These are phyloP conservation scores for Aulostomus chinensis DNA, from an alignment of 2,797 vertebrate species.

Conservation along the genomic window DNA sequence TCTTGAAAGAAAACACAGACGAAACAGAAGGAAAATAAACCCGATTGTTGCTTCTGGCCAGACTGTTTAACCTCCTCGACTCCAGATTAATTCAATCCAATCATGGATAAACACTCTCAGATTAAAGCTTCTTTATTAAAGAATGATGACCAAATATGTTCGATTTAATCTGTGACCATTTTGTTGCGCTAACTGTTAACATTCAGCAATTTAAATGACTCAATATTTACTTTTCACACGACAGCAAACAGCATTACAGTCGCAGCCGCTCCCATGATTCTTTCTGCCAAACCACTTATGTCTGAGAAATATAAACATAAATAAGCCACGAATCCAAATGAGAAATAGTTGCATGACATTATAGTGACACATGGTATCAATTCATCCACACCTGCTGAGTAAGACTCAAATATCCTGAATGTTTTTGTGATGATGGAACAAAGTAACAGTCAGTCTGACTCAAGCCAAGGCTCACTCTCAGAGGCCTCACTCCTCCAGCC, in stretches of 20 bases:
- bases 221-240: too few relatives aligned
- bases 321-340: too few relatives aligned
- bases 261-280: not conserved
- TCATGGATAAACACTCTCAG: too few relatives aligned
- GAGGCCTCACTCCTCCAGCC: constrained; percentile 70
- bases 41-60: too few relatives aligned
- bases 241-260: constrained; percentile 5
- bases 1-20: too few relatives aligned
- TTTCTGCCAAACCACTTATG: not conserved
- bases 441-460: constrained; percentile 61
- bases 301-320: constrained; percentile 10
- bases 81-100: too few relatives aligned
- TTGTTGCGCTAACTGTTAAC: not conserved
- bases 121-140: too few relatives aligned
- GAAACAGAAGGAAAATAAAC: too few relatives aligned
- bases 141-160: not conserved
- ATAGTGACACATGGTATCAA: constrained; percentile 40
- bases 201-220: too few relatives aligned
- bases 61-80: too few relatives aligned
- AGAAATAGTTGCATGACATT: constrained; percentile 22
- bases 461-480: constrained; percentile 43
- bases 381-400: constrained; percentile 51
- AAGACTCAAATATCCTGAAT: constrained; percentile 50
- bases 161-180: constrained; percentile 7
- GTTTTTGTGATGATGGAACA: constrained; percentile 59